Percentiles rank a stretch among this genome's conserved stretches.
Evolutionary conservation across 2,113 vertebrate species (phyloP).

Genomic region (Upupa epops): DNA sequence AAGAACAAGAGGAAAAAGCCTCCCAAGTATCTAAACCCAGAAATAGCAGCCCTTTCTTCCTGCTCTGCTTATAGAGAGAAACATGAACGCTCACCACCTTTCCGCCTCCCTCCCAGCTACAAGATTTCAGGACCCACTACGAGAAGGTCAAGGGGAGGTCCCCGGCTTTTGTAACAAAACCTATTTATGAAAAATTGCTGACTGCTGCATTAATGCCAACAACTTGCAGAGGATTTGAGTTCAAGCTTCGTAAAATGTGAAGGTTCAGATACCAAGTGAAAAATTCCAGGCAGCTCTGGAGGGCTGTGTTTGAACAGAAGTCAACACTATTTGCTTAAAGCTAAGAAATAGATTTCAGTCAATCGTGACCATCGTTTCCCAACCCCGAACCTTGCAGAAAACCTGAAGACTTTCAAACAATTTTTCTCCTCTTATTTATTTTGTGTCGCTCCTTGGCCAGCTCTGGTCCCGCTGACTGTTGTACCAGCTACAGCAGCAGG

Average conservation of each 20-base stretch:
- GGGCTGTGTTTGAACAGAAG: constrained; percentile 61
- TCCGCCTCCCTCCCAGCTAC: not conserved
- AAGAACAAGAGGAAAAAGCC: not conserved
- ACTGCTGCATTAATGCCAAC: constrained; percentile 66
- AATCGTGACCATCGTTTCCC: constrained; percentile 47
- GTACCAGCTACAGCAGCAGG: not conserved
- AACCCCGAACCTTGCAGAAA: constrained; percentile 7
- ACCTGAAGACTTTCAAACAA: constrained; percentile 29
- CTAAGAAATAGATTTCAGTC: constrained; percentile 56
- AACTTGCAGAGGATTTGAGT: constrained; percentile 68
- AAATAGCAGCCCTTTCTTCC: constrained; percentile 47
- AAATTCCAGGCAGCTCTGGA: constrained; percentile 58
- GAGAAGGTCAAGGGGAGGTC: constrained; percentile 32
- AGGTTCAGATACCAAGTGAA: constrained; percentile 57
- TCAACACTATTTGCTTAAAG: constrained; percentile 58
- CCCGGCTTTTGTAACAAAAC: constrained; percentile 53
- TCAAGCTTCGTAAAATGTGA: constrained; percentile 66
- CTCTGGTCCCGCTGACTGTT: constrained; percentile 20
- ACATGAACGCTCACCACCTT: constrained; percentile 50
- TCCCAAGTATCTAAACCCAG: not conserved
- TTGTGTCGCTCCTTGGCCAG: not conserved
- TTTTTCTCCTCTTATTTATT: constrained; percentile 54
- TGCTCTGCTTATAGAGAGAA: constrained; percentile 14
- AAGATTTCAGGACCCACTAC: constrained; percentile 22
- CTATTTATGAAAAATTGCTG: constrained; percentile 66